Base-by-base conservation (phyloP, 2,113 vertebrate species). In the Muntiacus reevesi region DNA sequence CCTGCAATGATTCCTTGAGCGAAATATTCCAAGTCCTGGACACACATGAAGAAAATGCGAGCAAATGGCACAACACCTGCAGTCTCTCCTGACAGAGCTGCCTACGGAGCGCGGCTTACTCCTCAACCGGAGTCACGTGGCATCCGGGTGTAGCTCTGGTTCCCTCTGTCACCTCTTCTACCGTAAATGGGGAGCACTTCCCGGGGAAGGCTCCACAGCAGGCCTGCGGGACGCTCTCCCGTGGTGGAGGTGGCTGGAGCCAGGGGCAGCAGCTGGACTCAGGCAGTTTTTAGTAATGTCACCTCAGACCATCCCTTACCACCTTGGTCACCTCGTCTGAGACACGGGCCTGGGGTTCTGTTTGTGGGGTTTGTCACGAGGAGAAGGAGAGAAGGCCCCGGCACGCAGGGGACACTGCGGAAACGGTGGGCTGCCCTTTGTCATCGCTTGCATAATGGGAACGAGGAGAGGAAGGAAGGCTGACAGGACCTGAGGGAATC, bases 21-120 rank as follows among this genome's bases (percentile, higher is more conserved):
- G 4, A 7, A 1, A 28, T 2, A 14, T 33, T 59, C 79, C 52
- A 59, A 3, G 6, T 40, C 40, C 36, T 2, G 10, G 45, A 30
- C 5, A 15, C 10, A 19, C 3, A 0, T 0, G 19, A 74, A 55
- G 43, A 25, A 57, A 55, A 50, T 6, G 21, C 74, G 0, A 2
- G 57, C 21, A 6, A 13, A 81, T 67, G 52, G 30, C 0, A 9
- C 16, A 30, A n/a, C 1, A 1, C n/a, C 28, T 36, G 0, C 11
- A 33, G 40, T 40, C 36, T 3, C 15, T 1, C 27, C 0, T 5
- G 54, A 21, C 0, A 3, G 43, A 27, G 30, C 33, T 54, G 36
- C 62, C 23, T 13, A 59, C 54, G 47, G 21, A 23, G 47, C 0
- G 0, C 0, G 0, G 57, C 45, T 74, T 8, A 0, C 0, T 4